These are phyloP conservation scores for Pycnomerus fuliginosus DNA, from an alignment of 2,888 invertebrate species.

Conservation along the genomic window DNA sequence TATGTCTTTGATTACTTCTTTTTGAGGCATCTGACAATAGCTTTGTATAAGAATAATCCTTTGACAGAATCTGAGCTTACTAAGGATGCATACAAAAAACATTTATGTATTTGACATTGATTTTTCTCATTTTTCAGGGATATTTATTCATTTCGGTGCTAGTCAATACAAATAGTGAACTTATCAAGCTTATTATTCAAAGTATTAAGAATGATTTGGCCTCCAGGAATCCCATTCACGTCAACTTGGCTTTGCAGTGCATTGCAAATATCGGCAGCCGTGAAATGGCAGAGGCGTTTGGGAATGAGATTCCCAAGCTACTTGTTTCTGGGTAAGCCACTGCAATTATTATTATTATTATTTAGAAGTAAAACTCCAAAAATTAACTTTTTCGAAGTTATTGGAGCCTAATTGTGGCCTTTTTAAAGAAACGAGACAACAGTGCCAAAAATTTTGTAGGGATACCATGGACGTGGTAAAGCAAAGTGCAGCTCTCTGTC, in stretches of 20 bases:
- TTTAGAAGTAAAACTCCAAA: not conserved
- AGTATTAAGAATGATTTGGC: conserved; percentile 98
- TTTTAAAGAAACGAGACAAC: too few relatives aligned
- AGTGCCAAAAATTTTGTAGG: too few relatives aligned
- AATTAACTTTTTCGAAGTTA: too few relatives aligned
- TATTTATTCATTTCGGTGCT: conserved; percentile 99
- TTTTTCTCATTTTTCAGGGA: conserved; percentile 72
- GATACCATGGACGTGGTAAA: conserved; percentile 99
- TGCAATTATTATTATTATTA: not conserved
- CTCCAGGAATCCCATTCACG: conserved; percentile 96
- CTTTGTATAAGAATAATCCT: too few relatives aligned
- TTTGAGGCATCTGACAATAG: too few relatives aligned
- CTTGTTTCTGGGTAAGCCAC: conserved; percentile 86
- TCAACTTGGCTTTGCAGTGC: conserved; percentile 97
- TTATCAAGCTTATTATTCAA: conserved; percentile 98
- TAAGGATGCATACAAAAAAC: too few relatives aligned
- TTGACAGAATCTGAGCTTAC: too few relatives aligned
- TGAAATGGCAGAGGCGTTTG: conserved; percentile 99
- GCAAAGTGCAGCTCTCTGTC: conserved; percentile 97
- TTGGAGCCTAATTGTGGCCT: too few relatives aligned
- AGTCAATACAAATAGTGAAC: conserved; percentile 97
- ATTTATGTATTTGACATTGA: too few relatives aligned
- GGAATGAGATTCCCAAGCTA: conserved; percentile 96
- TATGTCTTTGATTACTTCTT: too few relatives aligned
- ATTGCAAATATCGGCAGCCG: conserved; percentile 99